Conservation (phyloP, 2,888 invertebrate species). For the Troglohyphantes excavatus region DNA sequence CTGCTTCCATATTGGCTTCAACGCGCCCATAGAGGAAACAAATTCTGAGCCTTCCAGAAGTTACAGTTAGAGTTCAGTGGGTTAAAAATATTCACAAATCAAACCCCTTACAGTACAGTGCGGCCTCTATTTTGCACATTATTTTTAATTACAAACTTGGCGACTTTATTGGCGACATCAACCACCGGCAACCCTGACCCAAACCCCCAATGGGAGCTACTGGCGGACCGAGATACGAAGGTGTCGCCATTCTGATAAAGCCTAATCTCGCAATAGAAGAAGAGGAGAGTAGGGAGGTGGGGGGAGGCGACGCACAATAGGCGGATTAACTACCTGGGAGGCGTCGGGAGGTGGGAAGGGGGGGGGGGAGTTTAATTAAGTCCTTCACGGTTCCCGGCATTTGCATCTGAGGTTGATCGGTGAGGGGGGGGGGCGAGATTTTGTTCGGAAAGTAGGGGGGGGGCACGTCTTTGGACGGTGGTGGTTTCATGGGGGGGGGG, state of each 20-base stretch:
- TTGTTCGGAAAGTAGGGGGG: too few relatives aligned
- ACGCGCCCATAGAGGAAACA: too few relatives aligned
- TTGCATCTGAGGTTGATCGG: constrained; percentile 78
- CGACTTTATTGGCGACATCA: constrained; percentile 62
- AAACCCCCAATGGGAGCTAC: constrained; percentile 63
- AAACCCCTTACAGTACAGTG: too few relatives aligned
- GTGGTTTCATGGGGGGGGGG: too few relatives aligned
- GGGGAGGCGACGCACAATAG: constrained; percentile 51
- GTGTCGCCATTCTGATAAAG: constrained; percentile 76
- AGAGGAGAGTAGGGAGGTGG: too few relatives aligned
- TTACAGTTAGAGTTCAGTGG: too few relatives aligned
- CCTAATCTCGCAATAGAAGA: constrained; percentile 75
- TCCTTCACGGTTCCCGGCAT: constrained; percentile 52
- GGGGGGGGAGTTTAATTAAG: constrained; percentile 69
- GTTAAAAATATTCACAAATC: too few relatives aligned
- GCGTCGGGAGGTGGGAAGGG: constrained; percentile 46
- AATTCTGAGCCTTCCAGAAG: too few relatives aligned
- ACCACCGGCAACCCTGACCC: constrained; percentile 15
- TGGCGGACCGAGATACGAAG: constrained; percentile 76
- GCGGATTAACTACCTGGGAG: constrained; percentile 75
- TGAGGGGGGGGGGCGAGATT: neutral
- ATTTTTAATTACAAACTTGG: too few relatives aligned
- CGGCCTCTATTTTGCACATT: too few relatives aligned
- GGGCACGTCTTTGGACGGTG: neutral
- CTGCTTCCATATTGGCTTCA: too few relatives aligned